phyloP scores from a whole-genome alignment of 2,797 vertebrate genomes.

The Lutjanus argentimaculatus region DNA sequence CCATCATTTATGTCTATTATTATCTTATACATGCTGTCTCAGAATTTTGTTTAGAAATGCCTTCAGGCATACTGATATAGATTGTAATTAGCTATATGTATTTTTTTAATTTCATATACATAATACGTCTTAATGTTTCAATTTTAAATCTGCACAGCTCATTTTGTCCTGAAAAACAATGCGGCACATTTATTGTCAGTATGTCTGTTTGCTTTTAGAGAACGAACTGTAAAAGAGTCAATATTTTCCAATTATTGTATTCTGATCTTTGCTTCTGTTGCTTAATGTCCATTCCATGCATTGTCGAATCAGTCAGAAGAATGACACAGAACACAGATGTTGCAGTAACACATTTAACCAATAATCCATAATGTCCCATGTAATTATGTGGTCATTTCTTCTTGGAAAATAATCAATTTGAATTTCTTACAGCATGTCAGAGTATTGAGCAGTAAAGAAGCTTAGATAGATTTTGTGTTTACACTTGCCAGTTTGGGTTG shows the following conservation, averaged over 20 bases:
- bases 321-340: not conserved
- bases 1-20: not conserved
- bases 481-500: not conserved
- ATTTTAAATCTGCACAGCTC: not conserved
- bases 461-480: conserved; percentile 4
- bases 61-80: not conserved
- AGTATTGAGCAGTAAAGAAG: not conserved
- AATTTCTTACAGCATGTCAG: conserved; percentile 9
- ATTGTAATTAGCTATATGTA: not conserved
- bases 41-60: not conserved
- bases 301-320: not conserved
- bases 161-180: not conserved
- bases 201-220: not conserved
- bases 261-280: not conserved
- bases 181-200: not conserved
- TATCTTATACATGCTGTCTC: not conserved
- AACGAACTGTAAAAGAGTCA: conserved; percentile 1
- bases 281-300: not conserved
- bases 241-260: conserved; percentile 4
- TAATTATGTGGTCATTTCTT: not conserved
- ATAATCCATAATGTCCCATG: conserved; percentile 13
- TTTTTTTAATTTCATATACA: not conserved
- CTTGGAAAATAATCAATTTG: conserved; percentile 14
- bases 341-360: not conserved
- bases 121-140: not conserved